Evolutionary conservation across 2,113 vertebrate genomes (phyloP).

Genomic region (Aviceda subcristata): DNA sequence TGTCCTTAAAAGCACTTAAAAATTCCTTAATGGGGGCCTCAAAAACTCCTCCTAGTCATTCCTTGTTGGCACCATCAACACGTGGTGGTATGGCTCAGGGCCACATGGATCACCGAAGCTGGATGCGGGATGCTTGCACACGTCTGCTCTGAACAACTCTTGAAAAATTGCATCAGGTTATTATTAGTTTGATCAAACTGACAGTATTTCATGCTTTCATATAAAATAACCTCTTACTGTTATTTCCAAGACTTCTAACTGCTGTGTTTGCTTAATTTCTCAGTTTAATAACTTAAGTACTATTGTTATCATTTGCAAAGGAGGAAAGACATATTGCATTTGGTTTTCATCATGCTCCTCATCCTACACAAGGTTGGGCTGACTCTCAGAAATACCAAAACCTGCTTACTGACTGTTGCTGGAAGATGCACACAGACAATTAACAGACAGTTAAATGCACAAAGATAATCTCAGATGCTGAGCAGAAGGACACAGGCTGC

Average conservation of each 20-base stretch:
- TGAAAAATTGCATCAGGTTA: neutral
- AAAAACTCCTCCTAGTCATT: neutral
- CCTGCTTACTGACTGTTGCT: neutral
- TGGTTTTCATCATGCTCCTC: neutral
- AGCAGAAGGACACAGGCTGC: neutral
- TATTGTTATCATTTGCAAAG: neutral
- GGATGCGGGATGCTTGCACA: neutral
- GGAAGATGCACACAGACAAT: neutral
- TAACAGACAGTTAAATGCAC: neutral
- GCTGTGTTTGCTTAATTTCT: neutral
- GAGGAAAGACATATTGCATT: neutral
- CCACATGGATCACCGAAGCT: neutral
- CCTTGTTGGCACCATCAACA: neutral
- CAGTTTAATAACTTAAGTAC: neutral
- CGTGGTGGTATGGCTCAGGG: neutral
- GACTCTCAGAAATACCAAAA: neutral
- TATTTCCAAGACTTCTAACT: neutral
- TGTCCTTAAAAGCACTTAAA: neutral
- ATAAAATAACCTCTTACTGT: neutral
- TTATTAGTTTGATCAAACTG: neutral
- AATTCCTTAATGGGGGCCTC: constrained; percentile 10
- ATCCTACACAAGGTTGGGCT: neutral
- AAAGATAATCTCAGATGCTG: neutral
- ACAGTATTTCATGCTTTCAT: neutral
- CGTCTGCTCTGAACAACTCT: neutral